Conservation (phyloP, 2,888 invertebrate species). For the Polymixis lichenea region DNA sequence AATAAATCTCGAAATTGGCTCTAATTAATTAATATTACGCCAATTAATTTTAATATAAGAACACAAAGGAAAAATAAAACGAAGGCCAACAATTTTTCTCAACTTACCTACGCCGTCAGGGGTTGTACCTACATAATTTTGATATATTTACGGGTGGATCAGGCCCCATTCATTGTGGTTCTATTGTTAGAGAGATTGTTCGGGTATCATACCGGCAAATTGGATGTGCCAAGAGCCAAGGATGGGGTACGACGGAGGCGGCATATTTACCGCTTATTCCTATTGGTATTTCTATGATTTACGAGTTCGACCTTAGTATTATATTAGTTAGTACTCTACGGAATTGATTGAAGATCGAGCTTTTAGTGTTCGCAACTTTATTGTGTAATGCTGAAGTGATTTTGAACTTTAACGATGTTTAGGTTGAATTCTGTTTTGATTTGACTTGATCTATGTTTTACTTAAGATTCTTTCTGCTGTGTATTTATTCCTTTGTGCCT, state of each 20-base stretch:
- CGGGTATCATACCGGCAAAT: slow-evolving; percentile 76
- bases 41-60: slow-evolving; percentile 54
- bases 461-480: neutral
- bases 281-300: slow-evolving; percentile 59
- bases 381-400: neutral
- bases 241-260: slow-evolving; percentile 60
- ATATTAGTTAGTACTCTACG: slow-evolving; percentile 8
- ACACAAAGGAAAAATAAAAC: slow-evolving; percentile 45
- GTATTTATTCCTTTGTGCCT: neutral
- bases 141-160: slow-evolving; percentile 66
- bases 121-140: slow-evolving; percentile 65
- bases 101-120: slow-evolving; percentile 41
- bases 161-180: slow-evolving; percentile 65
- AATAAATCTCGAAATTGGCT: slow-evolving; percentile 14
- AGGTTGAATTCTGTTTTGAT: neutral
- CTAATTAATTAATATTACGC: slow-evolving; percentile 28
- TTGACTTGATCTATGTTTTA: neutral
- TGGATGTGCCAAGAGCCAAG: slow-evolving; percentile 75
- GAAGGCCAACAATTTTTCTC: slow-evolving; percentile 52
- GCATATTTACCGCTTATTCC: slow-evolving; percentile 66
- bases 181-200: slow-evolving; percentile 74
- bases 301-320: slow-evolving; percentile 40
- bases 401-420: neutral
- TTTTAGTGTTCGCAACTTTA: slow-evolving; percentile 3
- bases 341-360: slow-evolving; percentile 41